Base-by-base conservation (phyloP, 2,888 invertebrate genomes). In the Heteromurus nitidus region DNA sequence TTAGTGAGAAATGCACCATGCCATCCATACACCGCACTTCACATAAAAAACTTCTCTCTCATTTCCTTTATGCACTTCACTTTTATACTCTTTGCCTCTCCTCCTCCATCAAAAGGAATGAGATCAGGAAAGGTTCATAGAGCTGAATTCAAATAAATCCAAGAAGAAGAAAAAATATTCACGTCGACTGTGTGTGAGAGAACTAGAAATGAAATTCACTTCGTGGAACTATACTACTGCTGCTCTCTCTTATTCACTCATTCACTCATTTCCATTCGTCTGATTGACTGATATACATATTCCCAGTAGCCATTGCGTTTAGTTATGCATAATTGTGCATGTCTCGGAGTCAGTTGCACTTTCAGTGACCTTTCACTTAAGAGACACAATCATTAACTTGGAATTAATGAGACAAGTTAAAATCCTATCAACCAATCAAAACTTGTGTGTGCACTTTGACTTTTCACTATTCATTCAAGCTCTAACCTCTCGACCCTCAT, bases 111-210 rank as follows among this genome's bases (percentile, higher is more conserved):
- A 73, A 62, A 44, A 28, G 47, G 44, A 50, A 73, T 20, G 62
- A 73, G 72, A 72, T 60, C 26, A 47, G 24, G 28, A 60, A 18
- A 47, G 44, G 18, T 20, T 36, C 53, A 30, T 30, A 53, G 20
- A 42, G 55, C 58, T 42, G 58, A 42, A 26, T 58, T 70, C 70
- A 58, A 64, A 70, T 70, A 70, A 55, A 70, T 70, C 70, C 70
- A 58, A 58, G 26, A 36, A 44, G 60, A 53, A n/a, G n/a, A n/a
- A n/a, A n/a, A n/a, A n/a, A n/a, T n/a, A 68, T 22, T 31, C 68
- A 68, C 24, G 53, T 20, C 26, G 30, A 55, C 31, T 30, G 20
- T 16, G 5, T 3, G 22, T 28, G 58, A 58, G 28, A 16, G 47
- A 47, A n/a, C n/a, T n/a, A n/a, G n/a, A n/a, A n/a, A 24, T 53